phyloP scores from a whole-genome alignment of 1,140 invertebrate genomes.

The Sitodiplosis mosellana region DNA sequence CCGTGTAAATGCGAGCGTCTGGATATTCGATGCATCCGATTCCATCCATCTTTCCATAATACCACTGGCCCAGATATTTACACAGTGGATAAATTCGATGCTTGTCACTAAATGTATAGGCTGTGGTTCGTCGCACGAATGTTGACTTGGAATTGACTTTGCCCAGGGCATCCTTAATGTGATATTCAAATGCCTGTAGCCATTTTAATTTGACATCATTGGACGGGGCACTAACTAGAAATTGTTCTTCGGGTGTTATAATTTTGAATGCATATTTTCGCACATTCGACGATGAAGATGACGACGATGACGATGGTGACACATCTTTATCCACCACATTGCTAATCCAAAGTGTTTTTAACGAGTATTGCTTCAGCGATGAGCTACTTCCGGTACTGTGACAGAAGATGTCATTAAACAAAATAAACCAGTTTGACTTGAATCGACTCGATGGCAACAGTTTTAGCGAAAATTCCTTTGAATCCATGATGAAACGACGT shows the following conservation, averaged over 20 bases:
- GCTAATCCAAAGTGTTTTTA: conserved; percentile 63
- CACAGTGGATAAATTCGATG: conserved; percentile 54
- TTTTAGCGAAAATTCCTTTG: conserved; percentile 44
- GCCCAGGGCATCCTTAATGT: conserved; percentile 38
- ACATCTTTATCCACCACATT: conserved; percentile 25
- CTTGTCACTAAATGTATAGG: conserved; percentile 50
- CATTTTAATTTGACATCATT: conserved; percentile 59
- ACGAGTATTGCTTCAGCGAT: conserved; percentile 35
- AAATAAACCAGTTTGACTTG: conserved; percentile 54
- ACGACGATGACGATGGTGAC: no score
- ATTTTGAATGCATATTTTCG: conserved; percentile 28
- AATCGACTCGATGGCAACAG: conserved; percentile 46
- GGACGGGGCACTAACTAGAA: conserved; percentile 43
- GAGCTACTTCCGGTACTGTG: conserved; percentile 39
- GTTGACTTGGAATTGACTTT: conserved; percentile 34
- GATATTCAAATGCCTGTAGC: conserved; percentile 45
- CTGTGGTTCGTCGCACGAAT: conserved; percentile 48
- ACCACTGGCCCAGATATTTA: conserved; percentile 56
- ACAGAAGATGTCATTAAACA: conserved; percentile 55
- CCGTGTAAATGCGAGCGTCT: conserved; percentile 59
- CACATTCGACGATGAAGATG: conserved; percentile 4
- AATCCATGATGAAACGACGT: conserved; percentile 58
- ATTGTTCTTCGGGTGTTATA: conserved; percentile 57
- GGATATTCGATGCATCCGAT: conserved; percentile 60
- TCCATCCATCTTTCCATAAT: conserved; percentile 65